Conservation (phyloP, 1,140 invertebrate species). For the Drosophila micromelanica region DNA sequence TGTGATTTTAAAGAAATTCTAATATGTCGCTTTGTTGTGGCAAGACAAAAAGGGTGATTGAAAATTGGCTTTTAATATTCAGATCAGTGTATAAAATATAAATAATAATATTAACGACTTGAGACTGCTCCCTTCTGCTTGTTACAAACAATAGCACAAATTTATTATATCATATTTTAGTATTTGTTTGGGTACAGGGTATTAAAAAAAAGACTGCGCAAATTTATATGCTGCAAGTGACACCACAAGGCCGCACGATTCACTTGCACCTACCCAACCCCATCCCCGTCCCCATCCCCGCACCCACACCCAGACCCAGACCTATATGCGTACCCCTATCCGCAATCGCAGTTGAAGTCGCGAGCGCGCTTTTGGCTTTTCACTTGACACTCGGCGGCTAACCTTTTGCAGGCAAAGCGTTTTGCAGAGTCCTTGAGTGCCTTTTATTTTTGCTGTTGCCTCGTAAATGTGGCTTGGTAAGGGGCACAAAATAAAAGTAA, state of each 20-base stretch:
- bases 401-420: slow-evolving; percentile 75
- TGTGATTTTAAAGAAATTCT: no score
- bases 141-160: not conserved
- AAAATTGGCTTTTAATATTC: no score
- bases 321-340: slow-evolving; percentile 1
- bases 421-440: slow-evolving; percentile 76
- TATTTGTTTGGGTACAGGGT: slow-evolving; percentile 17
- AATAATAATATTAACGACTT: no score
- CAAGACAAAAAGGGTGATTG: no score
- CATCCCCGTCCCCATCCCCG: not conserved
- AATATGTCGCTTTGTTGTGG: no score
- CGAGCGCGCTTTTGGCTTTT: slow-evolving; percentile 53
- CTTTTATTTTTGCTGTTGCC: slow-evolving; percentile 41
- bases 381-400: slow-evolving; percentile 71
- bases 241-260: slow-evolving; percentile 69
- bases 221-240: slow-evolving; percentile 76
- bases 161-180: not conserved
- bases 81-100: no score
- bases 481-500: not conserved
- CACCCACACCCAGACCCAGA: not conserved
- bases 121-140: no score
- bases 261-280: not conserved
- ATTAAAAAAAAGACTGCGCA: slow-evolving; percentile 24
- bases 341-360: slow-evolving; percentile 43
- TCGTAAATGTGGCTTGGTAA: slow-evolving; percentile 16